A percentile compares a stretch with the other conserved stretches of the same genome.
Conservation (phyloP, 2,888 invertebrate species). For the Gerosis bhagava region DNA sequence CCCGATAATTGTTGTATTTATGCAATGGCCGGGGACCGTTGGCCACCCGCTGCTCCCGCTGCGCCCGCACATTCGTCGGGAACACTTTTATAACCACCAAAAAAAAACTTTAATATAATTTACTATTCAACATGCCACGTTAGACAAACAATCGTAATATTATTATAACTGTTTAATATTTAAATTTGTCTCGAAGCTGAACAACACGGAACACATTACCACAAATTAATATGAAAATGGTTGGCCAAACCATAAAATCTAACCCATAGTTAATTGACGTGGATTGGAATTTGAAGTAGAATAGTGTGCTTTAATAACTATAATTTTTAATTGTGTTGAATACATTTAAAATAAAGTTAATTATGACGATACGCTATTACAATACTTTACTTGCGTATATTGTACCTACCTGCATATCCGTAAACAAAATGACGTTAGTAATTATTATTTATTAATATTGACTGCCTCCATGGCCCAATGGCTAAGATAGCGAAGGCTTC, state of each 20-base stretch:
- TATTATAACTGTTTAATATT: constrained; percentile 50
- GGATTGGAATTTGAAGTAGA: constrained; percentile 12
- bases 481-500: too few relatives aligned
- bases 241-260: constrained; percentile 34
- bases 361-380: too few relatives aligned
- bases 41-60: constrained; percentile 57
- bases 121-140: constrained; percentile 51
- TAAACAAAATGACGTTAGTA: too few relatives aligned
- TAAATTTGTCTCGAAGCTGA: constrained; percentile 40
- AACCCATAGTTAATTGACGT: constrained; percentile 26
- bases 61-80: constrained; percentile 57
- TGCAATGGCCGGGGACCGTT: constrained; percentile 54
- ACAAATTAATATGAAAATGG: constrained; percentile 23
- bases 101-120: constrained; percentile 69
- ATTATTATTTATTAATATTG: too few relatives aligned
- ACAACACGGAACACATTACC: constrained; percentile 37
- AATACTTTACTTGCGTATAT: too few relatives aligned
- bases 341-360: not conserved
- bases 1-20: constrained; percentile 63
- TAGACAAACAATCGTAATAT: constrained; percentile 51
- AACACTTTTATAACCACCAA: constrained; percentile 62
- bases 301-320: too few relatives aligned
- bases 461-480: too few relatives aligned
- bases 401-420: too few relatives aligned
- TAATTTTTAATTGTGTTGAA: constrained; percentile 10